Conservation (phyloP, 2,888 invertebrate species). For the Cheilosia vulpina region DNA sequence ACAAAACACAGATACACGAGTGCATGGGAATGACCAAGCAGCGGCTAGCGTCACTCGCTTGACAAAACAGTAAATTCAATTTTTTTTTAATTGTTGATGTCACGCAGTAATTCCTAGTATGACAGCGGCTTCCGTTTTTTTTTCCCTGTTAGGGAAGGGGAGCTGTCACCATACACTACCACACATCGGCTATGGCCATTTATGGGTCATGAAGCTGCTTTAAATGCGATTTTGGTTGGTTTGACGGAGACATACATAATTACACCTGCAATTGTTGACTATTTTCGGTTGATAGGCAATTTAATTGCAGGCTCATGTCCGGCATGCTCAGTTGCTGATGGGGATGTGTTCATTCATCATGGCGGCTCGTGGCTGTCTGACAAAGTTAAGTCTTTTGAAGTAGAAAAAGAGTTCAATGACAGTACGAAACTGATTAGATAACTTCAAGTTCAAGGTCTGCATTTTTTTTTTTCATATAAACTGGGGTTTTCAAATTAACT, state of each 20-base stretch:
- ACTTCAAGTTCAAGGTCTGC: slow-evolving; percentile 36
- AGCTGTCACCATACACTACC: neutral
- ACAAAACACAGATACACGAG: neutral
- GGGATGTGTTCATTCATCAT: slow-evolving; percentile 27
- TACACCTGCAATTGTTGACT: slow-evolving; percentile 44
- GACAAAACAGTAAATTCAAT: slow-evolving; percentile 49
- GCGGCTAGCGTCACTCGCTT: slow-evolving; percentile 36
- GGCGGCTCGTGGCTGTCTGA: slow-evolving; percentile 25
- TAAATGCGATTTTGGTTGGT: slow-evolving; percentile 61
- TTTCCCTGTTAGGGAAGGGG: slow-evolving; percentile 11
- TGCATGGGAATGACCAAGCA: slow-evolving; percentile 47
- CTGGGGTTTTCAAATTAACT: neutral
- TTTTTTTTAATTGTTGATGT: slow-evolving; percentile 32
- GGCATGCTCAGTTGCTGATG: neutral
- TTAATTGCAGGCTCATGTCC: slow-evolving; percentile 60
- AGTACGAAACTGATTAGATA: slow-evolving; percentile 6
- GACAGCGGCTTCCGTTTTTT: slow-evolving; percentile 62
- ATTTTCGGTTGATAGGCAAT: slow-evolving; percentile 41
- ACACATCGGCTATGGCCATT: slow-evolving; percentile 19
- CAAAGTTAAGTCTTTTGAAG: neutral
- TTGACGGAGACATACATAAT: slow-evolving; percentile 29
- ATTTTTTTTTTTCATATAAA: neutral
- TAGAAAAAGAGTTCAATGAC: slow-evolving; percentile 15
- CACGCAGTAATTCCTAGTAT: slow-evolving; percentile 49
- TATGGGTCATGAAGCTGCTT: slow-evolving; percentile 58